These are phyloP conservation scores for Heliothis virescens DNA, from an alignment of 1,140 invertebrate species.

Conservation along the genomic window DNA sequence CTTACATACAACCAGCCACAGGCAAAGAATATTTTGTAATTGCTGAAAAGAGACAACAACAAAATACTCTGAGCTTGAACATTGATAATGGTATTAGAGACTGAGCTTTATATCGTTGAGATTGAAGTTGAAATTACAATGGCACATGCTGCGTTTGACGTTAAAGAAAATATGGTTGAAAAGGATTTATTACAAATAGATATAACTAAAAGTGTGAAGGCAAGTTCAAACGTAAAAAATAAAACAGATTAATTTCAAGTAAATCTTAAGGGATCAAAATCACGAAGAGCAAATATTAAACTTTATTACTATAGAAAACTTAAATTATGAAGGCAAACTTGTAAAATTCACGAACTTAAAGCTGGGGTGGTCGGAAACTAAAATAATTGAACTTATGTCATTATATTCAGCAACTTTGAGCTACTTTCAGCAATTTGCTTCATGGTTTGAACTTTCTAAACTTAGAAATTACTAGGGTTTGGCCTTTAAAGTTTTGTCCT, in stretches of 20 bases:
- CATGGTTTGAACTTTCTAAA: neutral
- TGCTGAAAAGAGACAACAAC: constrained; percentile 89
- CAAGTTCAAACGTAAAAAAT: neutral
- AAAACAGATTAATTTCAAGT: neutral
- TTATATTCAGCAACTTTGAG: constrained; percentile 8
- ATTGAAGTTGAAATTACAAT: constrained; percentile 28
- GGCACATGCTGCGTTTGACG: constrained; percentile 27
- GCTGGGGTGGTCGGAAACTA: neutral
- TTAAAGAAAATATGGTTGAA: neutral
- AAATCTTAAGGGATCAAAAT: neutral
- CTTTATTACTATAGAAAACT: neutral
- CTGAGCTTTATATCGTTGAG: constrained; percentile 3
- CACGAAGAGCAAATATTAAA: too few species aligned
- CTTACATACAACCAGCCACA: constrained; percentile 93
- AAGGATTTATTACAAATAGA: constrained; percentile 2
- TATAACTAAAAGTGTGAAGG: constrained; percentile 29
- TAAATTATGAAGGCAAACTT: constrained; percentile 16
- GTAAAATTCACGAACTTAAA: too few species aligned
- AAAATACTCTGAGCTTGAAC: constrained; percentile 80
- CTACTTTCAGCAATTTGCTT: constrained; percentile 8
- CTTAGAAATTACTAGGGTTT: neutral
- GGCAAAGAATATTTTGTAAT: constrained; percentile 92
- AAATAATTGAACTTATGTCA: constrained; percentile 16
- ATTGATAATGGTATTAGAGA: constrained; percentile 31
- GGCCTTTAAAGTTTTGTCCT: neutral